These are phyloP conservation scores for Lepidocyrtinus sp. DNA, from an alignment of 2,888 invertebrate genomes.

Conservation along the genomic window DNA sequence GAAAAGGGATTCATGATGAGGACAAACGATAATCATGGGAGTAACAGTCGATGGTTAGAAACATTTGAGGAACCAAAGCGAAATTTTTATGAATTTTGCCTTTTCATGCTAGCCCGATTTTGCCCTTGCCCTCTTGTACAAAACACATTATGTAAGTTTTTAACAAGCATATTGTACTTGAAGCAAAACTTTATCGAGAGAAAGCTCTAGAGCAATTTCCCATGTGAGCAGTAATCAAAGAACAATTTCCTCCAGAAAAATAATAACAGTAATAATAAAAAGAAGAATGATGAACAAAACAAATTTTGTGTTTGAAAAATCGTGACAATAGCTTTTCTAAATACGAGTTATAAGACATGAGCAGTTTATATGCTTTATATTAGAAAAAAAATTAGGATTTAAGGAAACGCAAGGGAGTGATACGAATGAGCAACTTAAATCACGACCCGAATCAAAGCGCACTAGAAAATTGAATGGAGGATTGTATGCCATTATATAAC, in stretches of 20 bases:
- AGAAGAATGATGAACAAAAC: slow-evolving; percentile 59
- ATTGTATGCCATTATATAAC: slow-evolving; percentile 25
- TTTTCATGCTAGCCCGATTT: background rate
- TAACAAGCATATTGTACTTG: background rate
- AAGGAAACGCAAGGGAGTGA: slow-evolving; percentile 10
- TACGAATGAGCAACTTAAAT: slow-evolving; percentile 28
- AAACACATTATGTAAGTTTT: background rate
- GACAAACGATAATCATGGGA: background rate
- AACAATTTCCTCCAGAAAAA: slow-evolving; percentile 59
- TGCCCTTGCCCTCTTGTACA: background rate
- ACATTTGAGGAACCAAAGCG: background rate
- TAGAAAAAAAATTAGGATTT: background rate
- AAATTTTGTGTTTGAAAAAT: slow-evolving; percentile 58
- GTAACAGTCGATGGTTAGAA: slow-evolving; percentile 27
- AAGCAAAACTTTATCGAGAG: too few relatives aligned
- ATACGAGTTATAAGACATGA: too few relatives aligned
- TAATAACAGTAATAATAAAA: slow-evolving; percentile 62
- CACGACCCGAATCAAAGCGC: slow-evolving; percentile 30
- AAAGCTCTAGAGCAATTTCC: slow-evolving; percentile 40
- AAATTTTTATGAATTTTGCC: background rate
- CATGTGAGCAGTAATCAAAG: slow-evolving; percentile 57
- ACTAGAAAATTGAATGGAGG: background rate
- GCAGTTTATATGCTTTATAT: too few relatives aligned
- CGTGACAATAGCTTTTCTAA: slow-evolving; percentile 49
- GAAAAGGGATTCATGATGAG: slow-evolving; percentile 41